Evolutionary conservation across 2,113 vertebrate species (phyloP).

Genomic region (Leucopsar rothschildi): DNA sequence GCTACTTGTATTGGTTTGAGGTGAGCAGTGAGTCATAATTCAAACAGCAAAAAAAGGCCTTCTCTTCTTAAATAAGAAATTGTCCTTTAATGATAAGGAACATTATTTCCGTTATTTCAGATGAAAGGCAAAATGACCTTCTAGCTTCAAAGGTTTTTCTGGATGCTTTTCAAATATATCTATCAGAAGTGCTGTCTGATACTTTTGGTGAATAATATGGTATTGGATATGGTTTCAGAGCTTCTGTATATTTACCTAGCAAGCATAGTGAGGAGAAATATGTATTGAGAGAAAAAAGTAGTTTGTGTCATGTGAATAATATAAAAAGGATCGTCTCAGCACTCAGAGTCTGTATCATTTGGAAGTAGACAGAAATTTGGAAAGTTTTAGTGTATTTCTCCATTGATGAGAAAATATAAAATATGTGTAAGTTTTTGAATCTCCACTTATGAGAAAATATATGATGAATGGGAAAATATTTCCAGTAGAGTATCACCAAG

Average conservation of each 20-base stretch:
- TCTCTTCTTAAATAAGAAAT: neutral
- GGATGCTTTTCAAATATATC: neutral
- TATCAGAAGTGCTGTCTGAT: neutral
- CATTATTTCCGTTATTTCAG: neutral
- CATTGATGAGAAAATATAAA: neutral
- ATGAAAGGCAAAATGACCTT: neutral
- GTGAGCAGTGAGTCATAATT: neutral
- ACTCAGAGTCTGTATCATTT: neutral
- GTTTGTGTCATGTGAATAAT: neutral
- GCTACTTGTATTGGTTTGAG: conserved; percentile 33
- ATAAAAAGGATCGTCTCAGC: neutral
- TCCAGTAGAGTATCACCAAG: neutral
- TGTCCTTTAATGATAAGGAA: neutral
- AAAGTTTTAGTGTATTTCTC: neutral
- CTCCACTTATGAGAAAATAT: neutral
- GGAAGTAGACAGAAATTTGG: neutral
- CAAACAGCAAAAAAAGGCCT: neutral
- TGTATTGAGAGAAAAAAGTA: neutral
- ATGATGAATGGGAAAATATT: neutral
- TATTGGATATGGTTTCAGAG: neutral
- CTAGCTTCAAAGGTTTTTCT: neutral
- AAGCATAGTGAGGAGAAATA: neutral
- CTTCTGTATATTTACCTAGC: neutral
- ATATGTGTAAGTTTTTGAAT: neutral
- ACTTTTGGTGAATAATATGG: neutral